Conservation (phyloP, 2,888 invertebrate genomes). For the Caenorhabditis sp. region DNA sequence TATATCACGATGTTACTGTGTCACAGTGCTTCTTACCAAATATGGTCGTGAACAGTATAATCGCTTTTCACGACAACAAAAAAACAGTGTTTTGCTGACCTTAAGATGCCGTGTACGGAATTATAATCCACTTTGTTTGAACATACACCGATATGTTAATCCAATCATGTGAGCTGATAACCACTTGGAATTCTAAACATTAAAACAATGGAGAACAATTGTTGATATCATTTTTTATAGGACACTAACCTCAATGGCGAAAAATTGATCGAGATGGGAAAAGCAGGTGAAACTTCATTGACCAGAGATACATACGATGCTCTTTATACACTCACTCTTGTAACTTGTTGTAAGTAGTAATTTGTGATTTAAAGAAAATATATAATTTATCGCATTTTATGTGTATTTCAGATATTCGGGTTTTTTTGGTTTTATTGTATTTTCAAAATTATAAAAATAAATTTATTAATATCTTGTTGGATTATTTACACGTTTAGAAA, state of each 20-base stretch:
- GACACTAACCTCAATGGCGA: conserved; percentile 34
- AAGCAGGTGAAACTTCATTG: conserved; percentile 39
- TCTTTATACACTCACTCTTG: conserved; percentile 30
- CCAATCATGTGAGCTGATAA: no score
- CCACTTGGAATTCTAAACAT: background rate
- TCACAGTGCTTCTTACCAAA: no score
- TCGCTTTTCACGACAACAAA: no score
- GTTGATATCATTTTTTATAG: conserved; percentile 25
- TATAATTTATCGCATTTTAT: background rate
- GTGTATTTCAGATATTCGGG: background rate
- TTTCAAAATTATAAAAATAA: no score
- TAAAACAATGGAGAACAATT: background rate
- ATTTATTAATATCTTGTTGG: background rate
- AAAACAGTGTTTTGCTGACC: no score
- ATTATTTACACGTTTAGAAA: background rate
- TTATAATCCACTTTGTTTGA: no score
- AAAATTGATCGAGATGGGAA: conserved; percentile 33
- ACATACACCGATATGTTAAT: no score
- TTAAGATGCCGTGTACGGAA: no score
- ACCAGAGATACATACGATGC: conserved; percentile 35
- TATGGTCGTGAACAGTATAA: no score
- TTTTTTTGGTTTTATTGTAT: no score
- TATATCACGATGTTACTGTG: no score
- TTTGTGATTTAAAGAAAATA: background rate
- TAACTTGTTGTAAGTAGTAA: conserved; percentile 26